Evolutionary conservation across 2,888 invertebrate species (phyloP).

Genomic region (Odontothrips loti): DNA sequence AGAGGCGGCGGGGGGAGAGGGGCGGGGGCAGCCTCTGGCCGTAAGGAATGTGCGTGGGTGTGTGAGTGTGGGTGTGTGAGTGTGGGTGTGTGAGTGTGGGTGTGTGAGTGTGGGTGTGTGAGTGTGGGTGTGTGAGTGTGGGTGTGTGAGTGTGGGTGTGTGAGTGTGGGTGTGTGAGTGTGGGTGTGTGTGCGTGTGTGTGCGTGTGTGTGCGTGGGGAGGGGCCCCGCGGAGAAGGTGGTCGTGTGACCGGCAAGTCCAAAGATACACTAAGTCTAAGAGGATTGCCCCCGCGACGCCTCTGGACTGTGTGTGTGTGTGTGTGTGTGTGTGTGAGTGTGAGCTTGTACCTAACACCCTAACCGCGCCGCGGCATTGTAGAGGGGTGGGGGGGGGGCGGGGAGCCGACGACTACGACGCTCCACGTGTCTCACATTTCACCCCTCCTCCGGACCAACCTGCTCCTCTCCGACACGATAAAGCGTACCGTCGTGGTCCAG

Average conservation of each 20-base stretch:
- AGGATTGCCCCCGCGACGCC: not conserved
- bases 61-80: not conserved
- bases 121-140: not conserved
- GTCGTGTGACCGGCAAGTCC: constrained; percentile 11
- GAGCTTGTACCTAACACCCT: no score
- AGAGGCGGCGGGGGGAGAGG: not conserved
- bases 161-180: not conserved
- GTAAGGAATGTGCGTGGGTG: not conserved
- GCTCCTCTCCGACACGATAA: no score
- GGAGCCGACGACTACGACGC: no score
- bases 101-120: not conserved
- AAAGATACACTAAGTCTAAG: constrained; percentile 22
- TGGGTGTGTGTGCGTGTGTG: not conserved
- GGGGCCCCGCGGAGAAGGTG: not conserved
- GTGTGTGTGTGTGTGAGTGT: not conserved
- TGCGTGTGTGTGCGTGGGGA: no score
- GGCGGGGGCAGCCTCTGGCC: not conserved
- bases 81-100: not conserved
- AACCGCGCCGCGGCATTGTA: no score
- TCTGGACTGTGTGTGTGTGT: not conserved
- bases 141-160: constrained; percentile 5
- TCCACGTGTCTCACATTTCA: no score
- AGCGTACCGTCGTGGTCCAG: no score
- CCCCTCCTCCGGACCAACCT: no score
- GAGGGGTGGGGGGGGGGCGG: no score